Evolutionary conservation across 2,797 vertebrate species (phyloP).

Genomic region (Anguilla obscura): DNA sequence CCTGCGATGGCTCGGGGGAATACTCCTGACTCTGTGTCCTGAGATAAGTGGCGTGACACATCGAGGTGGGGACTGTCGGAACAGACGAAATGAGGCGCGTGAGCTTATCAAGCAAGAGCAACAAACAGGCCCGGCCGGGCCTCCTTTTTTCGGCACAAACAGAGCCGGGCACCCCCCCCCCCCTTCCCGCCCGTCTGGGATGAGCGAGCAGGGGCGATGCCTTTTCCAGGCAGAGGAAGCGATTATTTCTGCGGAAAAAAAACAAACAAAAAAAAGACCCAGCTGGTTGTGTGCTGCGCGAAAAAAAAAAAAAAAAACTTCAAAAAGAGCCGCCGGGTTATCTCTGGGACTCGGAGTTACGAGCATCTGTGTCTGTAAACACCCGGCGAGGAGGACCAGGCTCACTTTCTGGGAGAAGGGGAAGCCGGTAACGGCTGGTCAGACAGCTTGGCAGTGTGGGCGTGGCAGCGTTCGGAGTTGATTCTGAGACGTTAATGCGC

Average conservation of each 20-base stretch:
- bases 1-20: neutral
- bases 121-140: neutral
- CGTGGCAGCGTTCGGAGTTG: neutral
- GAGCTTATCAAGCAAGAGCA: neutral
- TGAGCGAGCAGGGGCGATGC: neutral
- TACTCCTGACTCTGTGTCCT: neutral
- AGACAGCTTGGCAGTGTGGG: neutral
- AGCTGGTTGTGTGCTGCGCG: neutral
- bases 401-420: neutral
- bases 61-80: neutral
- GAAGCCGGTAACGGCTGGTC: neutral
- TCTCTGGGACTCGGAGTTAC: neutral
- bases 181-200: neutral
- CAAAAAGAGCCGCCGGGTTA: neutral
- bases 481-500: neutral
- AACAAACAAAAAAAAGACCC: neutral
- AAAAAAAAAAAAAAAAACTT: neutral
- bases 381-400: neutral
- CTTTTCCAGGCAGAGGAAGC: conserved; percentile 3
- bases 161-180: too few species aligned
- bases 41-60: neutral
- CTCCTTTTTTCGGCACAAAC: neutral
- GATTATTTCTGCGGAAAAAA: neutral
- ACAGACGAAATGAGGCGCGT: neutral
- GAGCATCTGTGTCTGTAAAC: neutral